A percentile compares a stretch with the other conserved stretches of the same genome.
These are phyloP conservation scores for Pterois miles DNA, from an alignment of 2,797 vertebrate genomes.

Conservation along the genomic window DNA sequence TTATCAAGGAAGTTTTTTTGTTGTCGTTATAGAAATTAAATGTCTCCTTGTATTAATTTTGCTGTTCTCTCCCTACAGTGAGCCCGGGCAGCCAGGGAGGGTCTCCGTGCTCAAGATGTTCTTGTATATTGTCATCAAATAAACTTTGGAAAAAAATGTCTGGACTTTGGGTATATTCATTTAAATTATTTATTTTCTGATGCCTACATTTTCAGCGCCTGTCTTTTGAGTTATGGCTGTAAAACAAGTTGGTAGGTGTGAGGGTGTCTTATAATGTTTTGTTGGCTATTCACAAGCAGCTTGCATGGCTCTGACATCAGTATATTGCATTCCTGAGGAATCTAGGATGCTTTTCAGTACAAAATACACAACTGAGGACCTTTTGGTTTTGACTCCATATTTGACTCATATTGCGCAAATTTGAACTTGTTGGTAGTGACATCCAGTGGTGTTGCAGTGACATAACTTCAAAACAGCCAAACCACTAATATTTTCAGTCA, in stretches of 20 bases:
- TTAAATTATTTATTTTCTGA: not conserved
- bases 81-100: conserved; percentile 70
- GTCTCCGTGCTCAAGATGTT: conserved; percentile 82
- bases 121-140: conserved; percentile 86
- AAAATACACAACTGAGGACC: too few species aligned
- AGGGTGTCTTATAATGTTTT: too few species aligned
- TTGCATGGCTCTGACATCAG: not conserved
- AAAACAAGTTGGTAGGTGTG: not conserved
- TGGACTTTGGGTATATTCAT: conserved; percentile 5
- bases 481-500: not conserved
- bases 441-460: conserved; percentile 24
- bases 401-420: not conserved
- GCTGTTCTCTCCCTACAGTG: conserved; percentile 72
- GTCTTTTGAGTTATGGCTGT: not conserved
- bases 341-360: not conserved
- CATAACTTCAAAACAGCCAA: not conserved
- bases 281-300: not conserved
- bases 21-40: not conserved
- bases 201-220: not conserved
- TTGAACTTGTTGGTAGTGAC: not conserved
- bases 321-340: not conserved
- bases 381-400: not conserved
- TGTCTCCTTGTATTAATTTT: conserved; percentile 12
- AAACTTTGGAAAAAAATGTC: conserved; percentile 71
- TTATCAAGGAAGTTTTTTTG: not conserved